Conservation (phyloP, 2,113 vertebrate genomes). For the Garra rufa region DNA sequence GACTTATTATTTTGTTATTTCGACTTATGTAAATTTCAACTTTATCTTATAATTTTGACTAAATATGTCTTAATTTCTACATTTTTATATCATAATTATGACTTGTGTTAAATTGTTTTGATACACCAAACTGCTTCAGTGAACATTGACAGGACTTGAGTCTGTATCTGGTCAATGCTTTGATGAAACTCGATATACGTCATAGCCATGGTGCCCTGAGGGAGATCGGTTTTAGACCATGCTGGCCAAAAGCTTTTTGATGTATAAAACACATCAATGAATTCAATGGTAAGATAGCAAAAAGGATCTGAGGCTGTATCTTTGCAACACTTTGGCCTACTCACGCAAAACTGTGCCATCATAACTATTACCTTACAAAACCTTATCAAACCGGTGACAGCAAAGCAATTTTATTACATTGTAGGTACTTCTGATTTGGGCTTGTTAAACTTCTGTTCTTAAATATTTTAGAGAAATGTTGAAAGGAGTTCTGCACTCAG, state of each 20-base stretch:
- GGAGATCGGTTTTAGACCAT: neutral
- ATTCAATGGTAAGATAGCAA: neutral
- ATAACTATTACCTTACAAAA: neutral
- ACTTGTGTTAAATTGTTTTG: neutral
- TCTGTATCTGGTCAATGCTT: neutral
- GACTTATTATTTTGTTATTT: too few species aligned
- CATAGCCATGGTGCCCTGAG: neutral
- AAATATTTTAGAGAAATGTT: slow-evolving; percentile 21
- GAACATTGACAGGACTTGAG: neutral
- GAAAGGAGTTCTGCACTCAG: neutral
- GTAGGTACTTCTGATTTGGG: neutral
- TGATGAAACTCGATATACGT: neutral
- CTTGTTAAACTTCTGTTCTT: neutral
- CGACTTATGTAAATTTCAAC: too few species aligned
- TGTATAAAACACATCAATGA: neutral
- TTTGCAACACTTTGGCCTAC: neutral
- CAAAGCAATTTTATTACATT: neutral
- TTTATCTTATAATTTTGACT: too few species aligned
- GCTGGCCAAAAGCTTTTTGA: neutral
- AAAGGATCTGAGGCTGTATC: neutral
- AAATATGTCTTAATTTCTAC: too few species aligned
- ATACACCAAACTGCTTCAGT: neutral
- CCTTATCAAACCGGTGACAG: neutral
- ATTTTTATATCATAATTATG: neutral
- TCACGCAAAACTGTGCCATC: neutral